phyloP scores from a whole-genome alignment of 2,113 vertebrate species.

The Tychaedon coryphoeus region DNA sequence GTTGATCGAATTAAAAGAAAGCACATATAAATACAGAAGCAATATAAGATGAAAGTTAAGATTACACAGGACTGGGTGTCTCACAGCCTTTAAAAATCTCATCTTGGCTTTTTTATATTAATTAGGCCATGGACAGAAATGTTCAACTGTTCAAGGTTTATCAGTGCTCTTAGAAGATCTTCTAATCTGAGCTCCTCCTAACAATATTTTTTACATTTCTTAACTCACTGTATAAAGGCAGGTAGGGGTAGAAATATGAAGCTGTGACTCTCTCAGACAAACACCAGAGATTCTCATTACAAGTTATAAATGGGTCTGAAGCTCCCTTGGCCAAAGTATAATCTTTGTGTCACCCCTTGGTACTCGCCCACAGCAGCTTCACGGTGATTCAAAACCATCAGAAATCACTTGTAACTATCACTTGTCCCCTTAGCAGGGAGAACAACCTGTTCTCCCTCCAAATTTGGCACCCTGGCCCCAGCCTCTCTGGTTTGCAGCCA shows the following conservation, averaged over 20 bases:
- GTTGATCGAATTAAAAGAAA: not conserved
- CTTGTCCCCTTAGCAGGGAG: not conserved
- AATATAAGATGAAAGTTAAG: not conserved
- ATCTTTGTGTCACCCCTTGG: not conserved
- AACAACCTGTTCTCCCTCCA: not conserved
- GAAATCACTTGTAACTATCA: not conserved
- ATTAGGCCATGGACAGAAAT: not conserved
- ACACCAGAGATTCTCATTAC: not conserved
- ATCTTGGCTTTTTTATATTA: not conserved
- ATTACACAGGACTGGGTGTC: not conserved
- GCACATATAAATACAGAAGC: not conserved
- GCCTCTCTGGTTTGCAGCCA: not conserved
- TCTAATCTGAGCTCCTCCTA: not conserved
- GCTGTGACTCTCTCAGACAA: not conserved
- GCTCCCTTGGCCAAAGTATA: not conserved
- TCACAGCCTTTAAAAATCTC: not conserved
- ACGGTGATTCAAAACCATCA: not conserved
- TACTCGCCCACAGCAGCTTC: not conserved
- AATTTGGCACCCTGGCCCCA: not conserved
- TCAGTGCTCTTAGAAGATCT: not conserved
- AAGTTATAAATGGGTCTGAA: not conserved
- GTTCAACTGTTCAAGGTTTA: not conserved
- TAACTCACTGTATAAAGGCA: not conserved
- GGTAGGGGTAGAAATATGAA: not conserved
- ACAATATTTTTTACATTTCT: not conserved